Evolutionary conservation across 2,113 vertebrate species (phyloP).

Genomic region (Laticauda colubrina): DNA sequence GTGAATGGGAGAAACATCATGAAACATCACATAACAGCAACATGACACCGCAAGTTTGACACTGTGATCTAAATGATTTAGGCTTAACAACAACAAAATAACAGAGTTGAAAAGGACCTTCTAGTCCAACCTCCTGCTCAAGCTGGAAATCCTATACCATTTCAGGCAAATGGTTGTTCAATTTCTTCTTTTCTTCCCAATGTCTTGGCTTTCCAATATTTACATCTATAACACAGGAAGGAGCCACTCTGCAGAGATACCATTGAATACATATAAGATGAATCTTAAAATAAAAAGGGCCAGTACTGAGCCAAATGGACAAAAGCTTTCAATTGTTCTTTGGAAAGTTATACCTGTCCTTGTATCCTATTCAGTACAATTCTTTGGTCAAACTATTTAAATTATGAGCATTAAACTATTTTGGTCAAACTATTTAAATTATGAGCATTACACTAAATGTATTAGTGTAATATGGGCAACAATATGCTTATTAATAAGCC

Average conservation of each 20-base stretch:
- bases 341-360: background rate
- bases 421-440: background rate
- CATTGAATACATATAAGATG: background rate
- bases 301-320: background rate
- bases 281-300: background rate
- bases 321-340: background rate
- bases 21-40: too few species aligned
- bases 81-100: background rate
- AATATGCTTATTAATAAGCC: background rate
- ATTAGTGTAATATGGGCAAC: background rate
- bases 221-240: background rate
- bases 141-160: background rate
- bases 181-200: background rate
- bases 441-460: background rate
- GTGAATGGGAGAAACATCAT: too few species aligned
- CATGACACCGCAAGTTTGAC: too few species aligned
- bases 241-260: background rate
- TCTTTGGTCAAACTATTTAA: background rate
- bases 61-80: background rate
- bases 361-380: background rate
- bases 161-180: background rate
- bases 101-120: background rate
- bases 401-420: background rate
- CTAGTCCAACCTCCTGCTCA: background rate
- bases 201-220: background rate